Evolutionary conservation across 2,888 invertebrate genomes (phyloP).

Genomic region (Drosophila kanekoi): DNA sequence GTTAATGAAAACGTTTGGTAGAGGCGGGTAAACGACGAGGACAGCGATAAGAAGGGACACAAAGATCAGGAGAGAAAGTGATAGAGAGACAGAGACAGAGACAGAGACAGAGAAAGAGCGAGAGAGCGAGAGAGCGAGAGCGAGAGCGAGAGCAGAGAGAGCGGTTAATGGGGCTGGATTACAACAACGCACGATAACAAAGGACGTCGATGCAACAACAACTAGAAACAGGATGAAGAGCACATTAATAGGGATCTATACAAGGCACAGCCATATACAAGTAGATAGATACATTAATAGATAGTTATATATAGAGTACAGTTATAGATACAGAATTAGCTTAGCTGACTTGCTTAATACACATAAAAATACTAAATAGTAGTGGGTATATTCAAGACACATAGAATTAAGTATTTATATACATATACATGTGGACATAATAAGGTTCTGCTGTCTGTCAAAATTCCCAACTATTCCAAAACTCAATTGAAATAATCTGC

Average conservation of each 20-base stretch:
- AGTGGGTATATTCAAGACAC: slow-evolving; percentile 18
- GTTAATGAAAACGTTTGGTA: slow-evolving; percentile 4
- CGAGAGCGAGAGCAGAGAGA: slow-evolving; percentile 2
- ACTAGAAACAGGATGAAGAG: slow-evolving; percentile 23
- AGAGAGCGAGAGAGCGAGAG: slow-evolving; percentile 1
- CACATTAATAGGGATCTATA: slow-evolving; percentile 5
- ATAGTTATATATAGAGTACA: slow-evolving; percentile 31
- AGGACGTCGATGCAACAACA: slow-evolving; percentile 24
- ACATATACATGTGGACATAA: slow-evolving; percentile 23
- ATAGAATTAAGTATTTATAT: slow-evolving; percentile 28
- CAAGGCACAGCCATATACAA: slow-evolving; percentile 22
- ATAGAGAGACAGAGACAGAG: slow-evolving; percentile 8
- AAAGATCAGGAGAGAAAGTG: slow-evolving; percentile 2
- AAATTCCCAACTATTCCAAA: background rate
- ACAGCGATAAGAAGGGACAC: slow-evolving; percentile 9
- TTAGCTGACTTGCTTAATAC: slow-evolving; percentile 14
- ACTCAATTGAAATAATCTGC: background rate
- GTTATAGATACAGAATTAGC: slow-evolving; percentile 18
- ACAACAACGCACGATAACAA: slow-evolving; percentile 24
- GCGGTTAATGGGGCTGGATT: slow-evolving; percentile 1
- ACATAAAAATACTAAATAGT: slow-evolving; percentile 38
- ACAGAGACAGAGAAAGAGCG: background rate
- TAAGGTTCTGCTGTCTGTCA: background rate
- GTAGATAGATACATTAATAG: slow-evolving; percentile 32
- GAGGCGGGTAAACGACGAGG: slow-evolving; percentile 23